Evolutionary conservation across 2,888 invertebrate species (phyloP).

Genomic region (Chaetogeoica ovagalla): DNA sequence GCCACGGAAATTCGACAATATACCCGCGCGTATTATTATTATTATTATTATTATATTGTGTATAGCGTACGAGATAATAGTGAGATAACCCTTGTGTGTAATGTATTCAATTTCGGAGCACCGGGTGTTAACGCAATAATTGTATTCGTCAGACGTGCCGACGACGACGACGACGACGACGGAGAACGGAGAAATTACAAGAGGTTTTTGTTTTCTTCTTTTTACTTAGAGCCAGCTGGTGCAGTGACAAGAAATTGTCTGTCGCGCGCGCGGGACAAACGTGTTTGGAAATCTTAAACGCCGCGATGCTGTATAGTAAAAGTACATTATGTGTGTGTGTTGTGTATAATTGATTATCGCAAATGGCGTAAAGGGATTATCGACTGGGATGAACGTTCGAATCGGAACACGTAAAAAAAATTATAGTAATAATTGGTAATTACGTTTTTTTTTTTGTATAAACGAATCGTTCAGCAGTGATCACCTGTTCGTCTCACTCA

Average conservation of each 20-base stretch:
- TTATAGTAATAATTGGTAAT: no score
- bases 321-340: no score
- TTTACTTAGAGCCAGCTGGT: constrained; percentile 1
- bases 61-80: no score
- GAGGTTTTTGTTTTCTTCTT: not conserved
- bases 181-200: constrained; percentile 7
- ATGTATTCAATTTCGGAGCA: not conserved
- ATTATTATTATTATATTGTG: no score
- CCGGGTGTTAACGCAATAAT: constrained; percentile 9
- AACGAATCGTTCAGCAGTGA: not conserved
- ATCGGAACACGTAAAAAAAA: not conserved
- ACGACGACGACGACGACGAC: no score
- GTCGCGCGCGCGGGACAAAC: constrained; percentile 9
- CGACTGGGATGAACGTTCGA: constrained; percentile 1
- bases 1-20: no score
- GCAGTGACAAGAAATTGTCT: not conserved
- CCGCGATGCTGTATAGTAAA: not conserved
- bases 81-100: not conserved
- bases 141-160: not conserved
- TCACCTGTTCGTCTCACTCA: no score
- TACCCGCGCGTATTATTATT: no score
- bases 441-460: no score
- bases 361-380: not conserved
- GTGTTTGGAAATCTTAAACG: constrained; percentile 35
- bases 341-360: constrained; percentile 27